Conservation (phyloP, 2,113 vertebrate species). For the Microcebus jonahi region DNA sequence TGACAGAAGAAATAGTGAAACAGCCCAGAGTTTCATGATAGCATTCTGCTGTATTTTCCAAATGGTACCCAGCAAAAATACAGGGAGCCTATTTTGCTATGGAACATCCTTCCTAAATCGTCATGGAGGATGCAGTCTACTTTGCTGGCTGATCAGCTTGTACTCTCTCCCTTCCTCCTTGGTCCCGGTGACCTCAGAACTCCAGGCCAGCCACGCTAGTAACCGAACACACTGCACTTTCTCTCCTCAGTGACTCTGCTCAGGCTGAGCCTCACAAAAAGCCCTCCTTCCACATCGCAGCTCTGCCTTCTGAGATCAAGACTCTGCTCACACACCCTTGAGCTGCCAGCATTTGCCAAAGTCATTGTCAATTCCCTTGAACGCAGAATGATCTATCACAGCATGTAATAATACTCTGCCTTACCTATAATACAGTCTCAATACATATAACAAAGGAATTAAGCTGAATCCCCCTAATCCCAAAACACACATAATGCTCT, state of each 20-base stretch:
- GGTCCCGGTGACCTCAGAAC: neutral
- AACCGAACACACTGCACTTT: neutral
- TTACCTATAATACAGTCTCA: neutral
- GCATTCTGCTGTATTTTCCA: neutral
- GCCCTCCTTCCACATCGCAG: neutral
- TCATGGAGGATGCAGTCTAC: neutral
- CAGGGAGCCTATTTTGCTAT: neutral
- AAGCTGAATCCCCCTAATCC: neutral
- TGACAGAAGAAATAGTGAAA: slow-evolving; percentile 16
- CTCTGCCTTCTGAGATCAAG: neutral
- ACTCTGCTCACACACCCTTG: neutral
- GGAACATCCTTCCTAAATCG: neutral
- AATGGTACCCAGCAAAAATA: neutral
- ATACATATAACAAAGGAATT: slow-evolving; percentile 11
- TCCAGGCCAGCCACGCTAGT: neutral
- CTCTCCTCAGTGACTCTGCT: neutral
- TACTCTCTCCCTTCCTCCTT: neutral
- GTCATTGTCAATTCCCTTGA: neutral
- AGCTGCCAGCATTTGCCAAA: neutral
- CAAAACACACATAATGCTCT: neutral
- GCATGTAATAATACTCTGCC: neutral
- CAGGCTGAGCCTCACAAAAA: neutral
- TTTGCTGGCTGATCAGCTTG: neutral
- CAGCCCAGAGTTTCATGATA: neutral
- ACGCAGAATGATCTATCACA: neutral